These are phyloP conservation scores for Malacosoma neustria DNA, from an alignment of 2,888 invertebrate genomes.

Conservation along the genomic window DNA sequence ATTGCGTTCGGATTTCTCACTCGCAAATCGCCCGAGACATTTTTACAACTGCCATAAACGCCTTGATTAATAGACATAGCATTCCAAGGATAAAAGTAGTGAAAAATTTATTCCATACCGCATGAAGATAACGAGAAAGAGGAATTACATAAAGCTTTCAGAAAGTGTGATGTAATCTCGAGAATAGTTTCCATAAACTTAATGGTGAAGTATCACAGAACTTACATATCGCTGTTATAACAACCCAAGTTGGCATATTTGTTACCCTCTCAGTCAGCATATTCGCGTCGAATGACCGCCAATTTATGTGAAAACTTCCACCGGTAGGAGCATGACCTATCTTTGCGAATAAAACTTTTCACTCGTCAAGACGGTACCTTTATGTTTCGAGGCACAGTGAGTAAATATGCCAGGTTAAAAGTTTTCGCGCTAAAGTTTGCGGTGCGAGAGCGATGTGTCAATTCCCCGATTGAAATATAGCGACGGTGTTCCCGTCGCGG, in stretches of 20 bases:
- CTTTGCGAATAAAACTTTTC: slow-evolving; percentile 65
- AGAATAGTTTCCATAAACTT: slow-evolving; percentile 71
- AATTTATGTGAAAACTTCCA: slow-evolving; percentile 73
- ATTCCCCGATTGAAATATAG: slow-evolving; percentile 69
- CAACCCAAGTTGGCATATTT: slow-evolving; percentile 73
- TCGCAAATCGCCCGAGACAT: slow-evolving; percentile 29
- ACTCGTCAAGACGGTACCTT: slow-evolving; percentile 64
- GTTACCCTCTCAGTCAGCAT: slow-evolving; percentile 74
- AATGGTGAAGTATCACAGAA: slow-evolving; percentile 73
- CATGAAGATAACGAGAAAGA: slow-evolving; percentile 43
- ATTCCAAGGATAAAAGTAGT: slow-evolving; percentile 24
- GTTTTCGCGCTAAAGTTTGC: slow-evolving; percentile 61
- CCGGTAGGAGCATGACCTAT: slow-evolving; percentile 68
- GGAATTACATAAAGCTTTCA: slow-evolving; percentile 69
- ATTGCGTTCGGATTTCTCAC: slow-evolving; percentile 54
- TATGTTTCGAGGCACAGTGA: slow-evolving; percentile 60
- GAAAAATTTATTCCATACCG: slow-evolving; percentile 33
- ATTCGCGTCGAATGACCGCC: slow-evolving; percentile 74
- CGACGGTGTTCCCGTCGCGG: slow-evolving; percentile 57
- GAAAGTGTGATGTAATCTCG: slow-evolving; percentile 71
- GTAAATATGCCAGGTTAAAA: slow-evolving; percentile 69
- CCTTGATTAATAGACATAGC: slow-evolving; percentile 48
- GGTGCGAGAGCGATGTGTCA: slow-evolving; percentile 61
- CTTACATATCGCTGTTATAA: slow-evolving; percentile 74
- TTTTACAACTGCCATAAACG: slow-evolving; percentile 47